Conservation (phyloP, 1,140 invertebrate genomes). For the Drosophila cardini region DNA sequence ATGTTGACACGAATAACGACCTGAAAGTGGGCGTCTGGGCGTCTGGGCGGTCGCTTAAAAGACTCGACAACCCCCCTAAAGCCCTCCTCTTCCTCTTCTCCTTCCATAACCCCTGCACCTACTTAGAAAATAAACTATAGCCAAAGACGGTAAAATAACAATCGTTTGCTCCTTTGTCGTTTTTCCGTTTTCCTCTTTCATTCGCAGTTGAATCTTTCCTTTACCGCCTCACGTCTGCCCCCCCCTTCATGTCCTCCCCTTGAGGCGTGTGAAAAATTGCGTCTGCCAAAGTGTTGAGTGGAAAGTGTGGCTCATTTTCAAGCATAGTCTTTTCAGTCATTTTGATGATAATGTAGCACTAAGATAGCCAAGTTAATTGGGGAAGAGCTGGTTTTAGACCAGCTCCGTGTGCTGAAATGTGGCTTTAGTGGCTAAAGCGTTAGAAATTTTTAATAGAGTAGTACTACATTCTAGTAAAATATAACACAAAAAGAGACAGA, state of each 20-base stretch:
- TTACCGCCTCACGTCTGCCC: too few species aligned
- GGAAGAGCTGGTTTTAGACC: background rate
- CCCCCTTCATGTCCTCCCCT: background rate
- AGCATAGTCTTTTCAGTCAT: background rate
- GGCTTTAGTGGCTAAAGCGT: background rate
- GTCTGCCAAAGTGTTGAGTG: conserved; percentile 30
- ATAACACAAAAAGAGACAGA: too few species aligned
- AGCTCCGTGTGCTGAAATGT: background rate
- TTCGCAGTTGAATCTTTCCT: background rate
- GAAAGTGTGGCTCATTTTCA: conserved; percentile 31
- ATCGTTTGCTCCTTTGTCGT: background rate
- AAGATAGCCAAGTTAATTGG: conserved; percentile 12
- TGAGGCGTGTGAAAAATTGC: conserved; percentile 50
- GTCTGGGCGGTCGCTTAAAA: conserved; percentile 9
- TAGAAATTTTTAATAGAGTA: background rate
- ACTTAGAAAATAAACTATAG: background rate
- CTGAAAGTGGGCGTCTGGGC: conserved; percentile 20
- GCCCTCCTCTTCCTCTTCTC: background rate
- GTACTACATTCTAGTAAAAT: background rate
- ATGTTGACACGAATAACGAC: conserved; percentile 74
- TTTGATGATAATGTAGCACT: conserved; percentile 26
- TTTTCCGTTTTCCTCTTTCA: background rate
- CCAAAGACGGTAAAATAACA: conserved; percentile 3
- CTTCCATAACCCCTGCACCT: background rate
- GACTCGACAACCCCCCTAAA: conserved; percentile 10